Base-by-base conservation (phyloP, 2,797 vertebrate genomes). In the Merluccius polli region DNA sequence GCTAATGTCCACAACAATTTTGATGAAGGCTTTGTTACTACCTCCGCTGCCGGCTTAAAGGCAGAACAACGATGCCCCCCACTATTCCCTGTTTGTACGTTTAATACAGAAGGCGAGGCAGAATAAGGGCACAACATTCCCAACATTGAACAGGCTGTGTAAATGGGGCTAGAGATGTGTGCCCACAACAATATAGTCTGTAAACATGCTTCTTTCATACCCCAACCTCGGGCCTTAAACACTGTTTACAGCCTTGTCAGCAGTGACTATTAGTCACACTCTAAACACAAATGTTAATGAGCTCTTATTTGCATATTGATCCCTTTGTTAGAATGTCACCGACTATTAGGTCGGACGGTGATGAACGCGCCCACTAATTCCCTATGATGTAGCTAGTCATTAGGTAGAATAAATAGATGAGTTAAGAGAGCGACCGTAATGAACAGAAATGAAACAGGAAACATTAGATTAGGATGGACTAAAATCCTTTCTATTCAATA, bases 321-420 rank as follows among this genome's bases (percentile, higher is more conserved):
- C 96, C 94, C 95, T 98, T 99, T 99, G 98, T 99, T 96, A 94
- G 98, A 98, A 99, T 98, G 98, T 97, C 98, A 98, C 98, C 98
- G 97, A 98, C 98, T 97, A 98, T 97, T 98, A 97, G 93, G 94
- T 96, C 96, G 95, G 96, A 97, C 95, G 95, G 96, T 98, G 97
- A 99, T 98, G 96, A 98, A 99, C 98, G 95, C 94, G 93, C 93
- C 93, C 95, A 95, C 96, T 98, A 95, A 96, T 96, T 95, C 93
- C 94, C 95, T 96, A 96, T 98, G 98, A 95, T 96, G 95, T 96
- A 98, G 99, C 99, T 98, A 98, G 97, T 98, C 96, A 97, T 98
- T 98, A 97, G 95, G 94, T 96, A 93, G 94, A 97, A 97, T 98
- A 95, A 98, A 97, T 96, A 96, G 96, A 98, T 98, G 96, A 98